Evolutionary conservation across 2,888 invertebrate species (phyloP).

Genomic region (Carpatolechia fugitivella): DNA sequence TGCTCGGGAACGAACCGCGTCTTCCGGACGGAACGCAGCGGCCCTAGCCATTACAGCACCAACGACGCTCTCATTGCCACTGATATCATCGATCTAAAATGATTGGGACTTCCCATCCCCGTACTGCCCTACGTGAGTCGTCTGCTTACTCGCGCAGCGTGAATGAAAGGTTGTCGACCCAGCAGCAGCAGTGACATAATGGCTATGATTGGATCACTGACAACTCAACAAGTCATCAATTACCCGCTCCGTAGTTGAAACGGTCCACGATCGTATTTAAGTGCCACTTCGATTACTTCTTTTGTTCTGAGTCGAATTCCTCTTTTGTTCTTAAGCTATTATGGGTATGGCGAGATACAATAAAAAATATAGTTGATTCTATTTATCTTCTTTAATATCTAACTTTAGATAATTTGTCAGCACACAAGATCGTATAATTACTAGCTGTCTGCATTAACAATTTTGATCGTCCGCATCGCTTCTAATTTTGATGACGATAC

Average conservation of each 20-base stretch:
- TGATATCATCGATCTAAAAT: too few species aligned
- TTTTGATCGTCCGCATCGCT: background rate
- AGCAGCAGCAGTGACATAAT: constrained; percentile 48
- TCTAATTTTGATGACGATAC: constrained; percentile 12
- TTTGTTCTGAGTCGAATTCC: background rate
- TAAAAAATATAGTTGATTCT: too few species aligned
- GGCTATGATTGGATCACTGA: constrained; percentile 49
- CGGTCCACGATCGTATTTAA: constrained; percentile 1
- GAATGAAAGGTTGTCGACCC: constrained; percentile 51
- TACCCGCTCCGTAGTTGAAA: constrained; percentile 23
- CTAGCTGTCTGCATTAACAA: background rate
- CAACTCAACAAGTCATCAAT: constrained; percentile 55
- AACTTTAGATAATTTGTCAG: too few species aligned
- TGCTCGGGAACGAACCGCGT: too few species aligned
- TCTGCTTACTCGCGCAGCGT: constrained; percentile 23
- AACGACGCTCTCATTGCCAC: too few species aligned
- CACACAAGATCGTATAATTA: too few species aligned
- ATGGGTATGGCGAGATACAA: too few species aligned
- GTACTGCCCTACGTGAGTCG: constrained; percentile 18
- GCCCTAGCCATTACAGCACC: too few species aligned
- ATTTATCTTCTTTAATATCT: too few species aligned
- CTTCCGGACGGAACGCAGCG: too few species aligned
- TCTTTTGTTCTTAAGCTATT: too few species aligned
- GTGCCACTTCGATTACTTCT: constrained; percentile 2
- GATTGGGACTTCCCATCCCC: background rate